Evolutionary conservation across 2,888 invertebrate genomes (phyloP), one percentile per base, ranked within the genome.

Genomic region (Teinopalpus imperialis): DNA sequence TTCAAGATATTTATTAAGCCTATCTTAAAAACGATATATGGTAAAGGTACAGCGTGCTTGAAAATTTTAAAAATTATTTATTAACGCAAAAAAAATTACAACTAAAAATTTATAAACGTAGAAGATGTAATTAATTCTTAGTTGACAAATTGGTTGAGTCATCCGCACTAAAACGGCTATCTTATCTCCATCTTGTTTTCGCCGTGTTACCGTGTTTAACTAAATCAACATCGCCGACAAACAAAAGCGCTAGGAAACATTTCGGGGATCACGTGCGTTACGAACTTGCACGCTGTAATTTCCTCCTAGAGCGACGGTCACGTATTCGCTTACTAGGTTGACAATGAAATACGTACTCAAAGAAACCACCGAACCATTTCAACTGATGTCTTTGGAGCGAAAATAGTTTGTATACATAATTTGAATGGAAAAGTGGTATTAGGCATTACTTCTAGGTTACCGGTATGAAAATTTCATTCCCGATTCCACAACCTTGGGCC

Each of bases 401-500:
- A 14, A 29, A 21, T 34, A 14, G 27, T 16, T 8, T 29, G 34
- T 4, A 39, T 6, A 7, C 12, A 4, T 13, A 4, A 16, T 31
- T 23, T 26, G 26, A 32, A 14, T 45, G 20, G 14, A 3, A 8
- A 18, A 14, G 35, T 32, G n/a, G 34, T 24, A 18, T 3, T 24
- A 24, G 13, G 46, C 42, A 9, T 9, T 8, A 52, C 43, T 48
- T 29, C 14, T 29, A 34, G 34, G 35, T 27, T 21, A 54, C 44
- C 57, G 54, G 57, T 68, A 66, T 62, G 56, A 67, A 66, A 65
- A 62, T 54, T 31, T 50, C 49, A 43, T 40, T 32, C 20, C 34
- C 35, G 53, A 61, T 52, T 51, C 39, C 36, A 43, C 62, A 66
- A 73, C 74, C 77, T 79, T 71, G 70, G 41, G 43, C 48, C 52